Evolutionary conservation across 2,113 vertebrate species (phyloP).

Genomic region (Leiothrix lutea): DNA sequence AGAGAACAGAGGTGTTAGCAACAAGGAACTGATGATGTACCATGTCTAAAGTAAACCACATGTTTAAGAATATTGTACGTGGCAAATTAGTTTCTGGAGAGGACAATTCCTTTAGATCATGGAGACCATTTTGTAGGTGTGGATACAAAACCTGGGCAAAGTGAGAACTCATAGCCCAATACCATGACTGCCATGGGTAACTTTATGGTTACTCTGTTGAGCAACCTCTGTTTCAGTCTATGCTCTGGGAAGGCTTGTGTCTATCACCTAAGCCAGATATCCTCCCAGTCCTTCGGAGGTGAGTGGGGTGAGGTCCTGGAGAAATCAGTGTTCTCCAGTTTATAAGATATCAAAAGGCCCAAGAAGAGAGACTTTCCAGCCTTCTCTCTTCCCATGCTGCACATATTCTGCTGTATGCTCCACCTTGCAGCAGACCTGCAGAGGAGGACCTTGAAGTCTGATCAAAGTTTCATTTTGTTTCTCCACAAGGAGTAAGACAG

Average conservation of each 20-base stretch:
- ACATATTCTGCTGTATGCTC: fast-evolving
- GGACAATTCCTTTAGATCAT: not conserved
- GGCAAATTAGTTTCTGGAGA: not conserved
- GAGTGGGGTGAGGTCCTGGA: not conserved
- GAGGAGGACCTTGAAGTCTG: not conserved
- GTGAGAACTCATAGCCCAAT: not conserved
- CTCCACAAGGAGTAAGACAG: not conserved
- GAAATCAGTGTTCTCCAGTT: not conserved
- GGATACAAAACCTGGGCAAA: not conserved
- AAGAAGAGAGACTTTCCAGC: not conserved
- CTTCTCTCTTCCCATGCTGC: not conserved
- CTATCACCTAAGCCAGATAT: not conserved
- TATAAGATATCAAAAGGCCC: not conserved
- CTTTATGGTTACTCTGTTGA: not conserved
- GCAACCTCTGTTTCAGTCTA: not conserved
- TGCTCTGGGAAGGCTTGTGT: not conserved
- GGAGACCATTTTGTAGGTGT: not conserved
- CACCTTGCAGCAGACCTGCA: not conserved
- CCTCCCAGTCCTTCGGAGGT: not conserved
- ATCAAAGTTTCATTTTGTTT: not conserved
- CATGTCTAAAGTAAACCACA: not conserved
- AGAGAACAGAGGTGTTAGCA: not conserved
- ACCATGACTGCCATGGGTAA: fast-evolving
- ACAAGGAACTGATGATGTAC: not conserved
- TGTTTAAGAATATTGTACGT: not conserved